phyloP scores from a whole-genome alignment of 2,797 vertebrate species.

The Balearica regulorum region DNA sequence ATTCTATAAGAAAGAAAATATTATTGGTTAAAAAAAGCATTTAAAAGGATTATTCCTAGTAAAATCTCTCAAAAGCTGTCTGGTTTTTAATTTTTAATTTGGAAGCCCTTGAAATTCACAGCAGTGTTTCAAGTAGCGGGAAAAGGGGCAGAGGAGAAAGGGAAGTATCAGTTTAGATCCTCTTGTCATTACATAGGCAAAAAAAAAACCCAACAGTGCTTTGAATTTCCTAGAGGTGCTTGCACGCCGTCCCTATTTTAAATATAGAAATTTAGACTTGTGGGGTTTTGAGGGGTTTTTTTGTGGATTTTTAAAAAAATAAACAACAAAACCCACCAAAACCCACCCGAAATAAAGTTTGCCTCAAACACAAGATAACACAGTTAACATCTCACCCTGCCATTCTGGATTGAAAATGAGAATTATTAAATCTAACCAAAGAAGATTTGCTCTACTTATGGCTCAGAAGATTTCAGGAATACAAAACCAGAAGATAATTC shows the following conservation, averaged over 20 bases:
- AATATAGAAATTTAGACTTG: background rate
- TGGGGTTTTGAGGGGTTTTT: too few species aligned
- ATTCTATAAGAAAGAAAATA: constrained; percentile 54
- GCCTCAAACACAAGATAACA: background rate
- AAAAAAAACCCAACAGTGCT: accelerated
- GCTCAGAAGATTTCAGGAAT: background rate
- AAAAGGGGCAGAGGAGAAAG: background rate
- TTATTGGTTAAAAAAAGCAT: background rate
- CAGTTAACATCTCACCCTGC: background rate
- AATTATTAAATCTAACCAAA: background rate
- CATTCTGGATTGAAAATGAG: background rate
- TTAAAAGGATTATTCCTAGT: background rate
- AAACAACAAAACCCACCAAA: too few species aligned
- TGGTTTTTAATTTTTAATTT: background rate
- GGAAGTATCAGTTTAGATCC: background rate
- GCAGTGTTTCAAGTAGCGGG: background rate
- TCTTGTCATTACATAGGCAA: background rate
- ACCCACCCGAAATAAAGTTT: background rate
- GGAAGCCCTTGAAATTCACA: background rate
- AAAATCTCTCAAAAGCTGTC: background rate
- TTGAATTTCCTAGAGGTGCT: background rate
- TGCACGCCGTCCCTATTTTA: background rate
- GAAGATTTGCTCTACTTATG: background rate
- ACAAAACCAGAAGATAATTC: background rate
- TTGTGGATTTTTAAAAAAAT: too few species aligned